Conservation (phyloP, 2,888 invertebrate genomes). For the Hirudinaria manillensis region DNA sequence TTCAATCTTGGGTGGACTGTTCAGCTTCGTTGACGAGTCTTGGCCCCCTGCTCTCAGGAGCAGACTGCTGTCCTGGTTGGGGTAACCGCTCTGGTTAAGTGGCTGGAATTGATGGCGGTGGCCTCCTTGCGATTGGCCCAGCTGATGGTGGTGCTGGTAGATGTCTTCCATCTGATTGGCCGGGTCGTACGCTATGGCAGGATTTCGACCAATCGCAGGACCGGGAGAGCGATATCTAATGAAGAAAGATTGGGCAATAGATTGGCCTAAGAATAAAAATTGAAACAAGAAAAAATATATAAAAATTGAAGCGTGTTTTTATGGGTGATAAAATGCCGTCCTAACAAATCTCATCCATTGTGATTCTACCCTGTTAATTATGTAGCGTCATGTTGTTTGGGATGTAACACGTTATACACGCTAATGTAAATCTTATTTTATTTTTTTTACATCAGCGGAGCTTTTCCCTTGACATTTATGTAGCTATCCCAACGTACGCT, state of each 20-base stretch:
- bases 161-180: constrained; percentile 27
- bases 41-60: not conserved
- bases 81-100: not conserved
- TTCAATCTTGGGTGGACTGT: constrained; percentile 1
- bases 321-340: too few relatives aligned
- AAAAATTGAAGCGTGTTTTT: too few relatives aligned
- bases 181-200: constrained; percentile 25
- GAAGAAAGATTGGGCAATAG: not conserved
- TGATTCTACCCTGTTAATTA: too few relatives aligned
- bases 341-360: too few relatives aligned
- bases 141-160: constrained; percentile 26
- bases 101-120: not conserved
- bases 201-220: constrained; percentile 8
- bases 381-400: too few relatives aligned
- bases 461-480: too few relatives aligned
- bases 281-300: not conserved
- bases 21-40: not conserved
- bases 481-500: too few relatives aligned
- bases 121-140: too few relatives aligned
- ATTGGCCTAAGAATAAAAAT: not conserved
- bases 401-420: too few relatives aligned
- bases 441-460: too few relatives aligned
- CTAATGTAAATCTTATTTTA: too few relatives aligned
- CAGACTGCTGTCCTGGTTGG: not conserved
- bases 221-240: constrained; percentile 19